phyloP scores from a whole-genome alignment of 30 jellyfish, hydroid and myxozoan genomes.

The Aurelia aurita complex sp. Pacific region DNA sequence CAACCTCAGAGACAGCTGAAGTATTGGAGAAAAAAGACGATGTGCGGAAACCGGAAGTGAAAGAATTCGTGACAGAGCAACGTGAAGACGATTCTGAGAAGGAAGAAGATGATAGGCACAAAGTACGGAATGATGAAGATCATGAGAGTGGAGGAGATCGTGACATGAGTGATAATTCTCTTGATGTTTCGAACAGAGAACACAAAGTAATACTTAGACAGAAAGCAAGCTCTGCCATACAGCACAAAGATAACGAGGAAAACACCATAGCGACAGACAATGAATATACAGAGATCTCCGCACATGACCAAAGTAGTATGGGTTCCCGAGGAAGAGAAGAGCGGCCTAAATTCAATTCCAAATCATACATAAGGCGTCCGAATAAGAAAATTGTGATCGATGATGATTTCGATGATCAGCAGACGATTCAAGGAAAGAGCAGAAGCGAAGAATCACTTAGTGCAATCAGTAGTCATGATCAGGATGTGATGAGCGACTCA shows the following conservation, averaged over 20 bases:
- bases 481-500: background rate
- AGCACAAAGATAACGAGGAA: background rate
- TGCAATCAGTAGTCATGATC: constrained; percentile 7
- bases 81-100: background rate
- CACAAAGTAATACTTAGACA: background rate
- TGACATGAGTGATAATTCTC: background rate
- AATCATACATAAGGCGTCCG: background rate
- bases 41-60: background rate
- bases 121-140: background rate
- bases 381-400: background rate
- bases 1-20: background rate
- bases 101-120: background rate
- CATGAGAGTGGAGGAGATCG: background rate
- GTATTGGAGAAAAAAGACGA: background rate
- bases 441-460: background rate
- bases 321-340: background rate
- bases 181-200: background rate
- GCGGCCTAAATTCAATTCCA: background rate
- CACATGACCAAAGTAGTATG: background rate
- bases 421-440: background rate
- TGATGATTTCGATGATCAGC: constrained; percentile 25
- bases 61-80: background rate
- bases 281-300: background rate
- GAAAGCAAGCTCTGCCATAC: background rate
- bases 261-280: background rate